phyloP scores from a whole-genome alignment of 2,888 invertebrate genomes.

The Diplolepis rosae region DNA sequence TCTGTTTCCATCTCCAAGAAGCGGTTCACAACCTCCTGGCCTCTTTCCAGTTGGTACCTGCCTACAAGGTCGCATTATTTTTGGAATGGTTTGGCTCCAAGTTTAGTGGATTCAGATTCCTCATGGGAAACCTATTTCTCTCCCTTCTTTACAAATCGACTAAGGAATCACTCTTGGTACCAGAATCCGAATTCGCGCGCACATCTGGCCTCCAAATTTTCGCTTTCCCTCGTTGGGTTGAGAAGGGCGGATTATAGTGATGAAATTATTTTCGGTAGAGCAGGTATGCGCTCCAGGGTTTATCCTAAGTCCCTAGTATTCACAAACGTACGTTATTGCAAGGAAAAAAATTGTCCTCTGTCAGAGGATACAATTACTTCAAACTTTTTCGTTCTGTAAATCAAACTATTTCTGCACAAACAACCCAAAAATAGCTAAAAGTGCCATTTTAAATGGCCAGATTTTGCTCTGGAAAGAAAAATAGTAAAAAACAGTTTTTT shows the following conservation, averaged over 20 bases:
- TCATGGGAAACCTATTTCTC: slow-evolving; percentile 6
- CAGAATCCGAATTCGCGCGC: background rate
- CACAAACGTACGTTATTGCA: no score
- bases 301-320: background rate
- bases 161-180: background rate
- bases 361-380: no score
- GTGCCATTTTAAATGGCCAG: no score
- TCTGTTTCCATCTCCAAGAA: slow-evolving; percentile 6
- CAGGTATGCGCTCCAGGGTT: slow-evolving; percentile 13
- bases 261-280: background rate
- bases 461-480: no score
- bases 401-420: no score
- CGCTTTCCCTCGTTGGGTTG: background rate
- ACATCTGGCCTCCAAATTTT: slow-evolving; percentile 19
- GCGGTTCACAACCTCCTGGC: slow-evolving; percentile 5
- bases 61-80: slow-evolving; percentile 25
- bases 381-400: no score
- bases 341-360: no score
- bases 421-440: no score
- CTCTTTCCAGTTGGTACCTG: slow-evolving; percentile 25
- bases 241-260: slow-evolving; percentile 4
- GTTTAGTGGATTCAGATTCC: background rate
- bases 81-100: slow-evolving; percentile 12
- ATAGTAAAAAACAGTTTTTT: no score
- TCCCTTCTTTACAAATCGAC: background rate